phyloP scores from a whole-genome alignment of 2,797 vertebrate genomes.

The Acipenser transmontanus region DNA sequence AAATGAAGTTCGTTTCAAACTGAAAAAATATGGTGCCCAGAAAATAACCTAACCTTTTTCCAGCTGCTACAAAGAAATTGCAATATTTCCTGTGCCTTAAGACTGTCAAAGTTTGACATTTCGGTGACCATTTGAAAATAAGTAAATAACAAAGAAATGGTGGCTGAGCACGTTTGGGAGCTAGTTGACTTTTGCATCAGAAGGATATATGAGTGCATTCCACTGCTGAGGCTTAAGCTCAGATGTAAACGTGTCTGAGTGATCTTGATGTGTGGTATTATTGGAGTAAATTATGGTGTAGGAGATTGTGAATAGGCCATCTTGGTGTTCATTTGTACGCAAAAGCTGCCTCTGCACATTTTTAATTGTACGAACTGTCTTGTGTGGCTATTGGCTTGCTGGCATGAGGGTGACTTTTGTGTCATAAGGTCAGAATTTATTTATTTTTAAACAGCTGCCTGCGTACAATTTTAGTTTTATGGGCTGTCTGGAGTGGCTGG shows the following conservation, averaged over 20 bases:
- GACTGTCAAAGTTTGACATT: constrained; percentile 16
- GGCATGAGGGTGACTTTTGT: too few relatives aligned
- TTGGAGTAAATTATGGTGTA: not conserved
- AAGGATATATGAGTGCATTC: not conserved
- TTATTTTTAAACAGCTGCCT: too few relatives aligned
- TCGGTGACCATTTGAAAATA: constrained; percentile 1
- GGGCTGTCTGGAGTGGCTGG: too few relatives aligned
- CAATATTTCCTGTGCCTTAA: constrained; percentile 11
- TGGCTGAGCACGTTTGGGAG: constrained; percentile 4
- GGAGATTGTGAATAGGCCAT: not conserved
- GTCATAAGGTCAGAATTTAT: too few relatives aligned
- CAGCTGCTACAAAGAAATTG: constrained; percentile 5
- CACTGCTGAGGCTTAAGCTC: not conserved
- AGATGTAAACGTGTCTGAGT: not conserved
- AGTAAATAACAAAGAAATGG: not conserved
- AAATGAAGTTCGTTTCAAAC: constrained; percentile 22
- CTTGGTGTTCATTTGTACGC: too few relatives aligned
- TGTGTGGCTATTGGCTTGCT: too few relatives aligned
- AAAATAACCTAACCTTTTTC: constrained; percentile 4
- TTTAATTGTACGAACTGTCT: too few relatives aligned
- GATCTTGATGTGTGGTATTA: not conserved
- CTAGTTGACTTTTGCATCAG: constrained; percentile 13
- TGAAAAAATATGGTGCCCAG: not conserved
- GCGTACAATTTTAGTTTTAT: too few relatives aligned
- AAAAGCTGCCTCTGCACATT: too few relatives aligned